phyloP scores from a whole-genome alignment of 2,113 vertebrate genomes.

The Stegastes partitus region DNA sequence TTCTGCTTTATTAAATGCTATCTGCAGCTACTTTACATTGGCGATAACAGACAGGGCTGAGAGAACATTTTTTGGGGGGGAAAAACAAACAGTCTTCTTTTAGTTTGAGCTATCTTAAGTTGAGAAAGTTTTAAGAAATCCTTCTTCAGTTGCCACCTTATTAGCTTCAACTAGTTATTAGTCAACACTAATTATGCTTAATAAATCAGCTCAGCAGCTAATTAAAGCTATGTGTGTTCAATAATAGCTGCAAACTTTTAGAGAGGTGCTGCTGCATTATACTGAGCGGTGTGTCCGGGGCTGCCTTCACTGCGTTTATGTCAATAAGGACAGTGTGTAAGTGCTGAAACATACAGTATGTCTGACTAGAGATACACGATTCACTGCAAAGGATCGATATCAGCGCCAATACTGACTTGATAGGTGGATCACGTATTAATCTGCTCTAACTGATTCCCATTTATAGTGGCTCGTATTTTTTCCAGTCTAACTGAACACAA shows the following conservation, averaged over 20 bases:
- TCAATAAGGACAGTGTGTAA: too few species aligned
- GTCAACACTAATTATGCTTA: neutral
- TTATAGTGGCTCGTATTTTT: too few species aligned
- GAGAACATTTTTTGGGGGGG: neutral
- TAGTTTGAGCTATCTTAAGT: slow-evolving; percentile 1
- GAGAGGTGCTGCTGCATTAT: neutral
- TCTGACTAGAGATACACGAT: too few species aligned
- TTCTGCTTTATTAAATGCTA: slow-evolving; percentile 24
- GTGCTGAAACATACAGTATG: too few species aligned
- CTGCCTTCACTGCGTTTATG: too few species aligned
- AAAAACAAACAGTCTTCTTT: neutral
- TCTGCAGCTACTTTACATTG: slow-evolving; percentile 48
- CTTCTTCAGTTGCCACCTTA: neutral
- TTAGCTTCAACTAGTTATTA: neutral
- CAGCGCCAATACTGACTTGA: too few species aligned
- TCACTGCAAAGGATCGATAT: too few species aligned
- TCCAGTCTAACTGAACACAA: too few species aligned
- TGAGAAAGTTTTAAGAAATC: slow-evolving; percentile 3
- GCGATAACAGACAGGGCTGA: slow-evolving; percentile 28
- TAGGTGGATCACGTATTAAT: too few species aligned
- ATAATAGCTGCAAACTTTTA: too few species aligned
- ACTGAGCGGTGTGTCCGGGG: neutral
- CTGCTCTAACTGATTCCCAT: too few species aligned
- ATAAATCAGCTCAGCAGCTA: neutral
- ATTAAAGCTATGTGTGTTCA: too few species aligned